Evolutionary conservation across 2,113 vertebrate species (phyloP).

Genomic region (Bothrops jararaca): DNA sequence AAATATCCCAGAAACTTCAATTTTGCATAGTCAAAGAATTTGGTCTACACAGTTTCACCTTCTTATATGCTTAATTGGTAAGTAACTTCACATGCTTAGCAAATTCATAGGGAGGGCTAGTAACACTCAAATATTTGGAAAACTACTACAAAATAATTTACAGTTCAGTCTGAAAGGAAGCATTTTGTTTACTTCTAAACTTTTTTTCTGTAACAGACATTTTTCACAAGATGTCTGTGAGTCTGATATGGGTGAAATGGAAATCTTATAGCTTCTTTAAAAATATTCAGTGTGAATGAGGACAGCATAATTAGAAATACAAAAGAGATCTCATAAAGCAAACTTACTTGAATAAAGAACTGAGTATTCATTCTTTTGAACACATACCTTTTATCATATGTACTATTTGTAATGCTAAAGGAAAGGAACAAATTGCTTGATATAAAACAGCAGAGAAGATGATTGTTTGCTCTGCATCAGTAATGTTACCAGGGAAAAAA

Average conservation of each 20-base stretch:
- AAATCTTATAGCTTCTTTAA: not conserved
- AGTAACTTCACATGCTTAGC: not conserved
- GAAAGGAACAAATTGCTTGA: not conserved
- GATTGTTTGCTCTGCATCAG: not conserved
- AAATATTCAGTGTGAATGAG: constrained; percentile 16
- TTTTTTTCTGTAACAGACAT: not conserved
- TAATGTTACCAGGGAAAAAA: not conserved
- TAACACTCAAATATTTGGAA: not conserved
- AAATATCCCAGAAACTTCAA: not conserved
- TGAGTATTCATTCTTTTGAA: constrained; percentile 1
- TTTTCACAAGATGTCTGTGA: constrained; percentile 3
- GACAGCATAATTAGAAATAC: constrained; percentile 8
- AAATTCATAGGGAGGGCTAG: not conserved
- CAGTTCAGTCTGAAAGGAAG: not conserved
- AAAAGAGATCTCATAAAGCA: not conserved
- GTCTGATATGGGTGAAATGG: not conserved
- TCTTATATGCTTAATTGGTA: not conserved
- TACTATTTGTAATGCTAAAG: not conserved
- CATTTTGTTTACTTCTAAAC: not conserved
- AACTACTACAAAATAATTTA: not conserved
- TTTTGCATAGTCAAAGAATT: constrained; percentile 5
- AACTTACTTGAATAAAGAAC: constrained; percentile 9
- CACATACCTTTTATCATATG: not conserved
- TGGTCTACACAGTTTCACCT: not conserved
- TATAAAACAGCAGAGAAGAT: not conserved